Percentiles rank a stretch among this genome's conserved stretches.
phyloP scores from a whole-genome alignment of 2,113 vertebrate genomes.

The Antidorcas marsupialis region DNA sequence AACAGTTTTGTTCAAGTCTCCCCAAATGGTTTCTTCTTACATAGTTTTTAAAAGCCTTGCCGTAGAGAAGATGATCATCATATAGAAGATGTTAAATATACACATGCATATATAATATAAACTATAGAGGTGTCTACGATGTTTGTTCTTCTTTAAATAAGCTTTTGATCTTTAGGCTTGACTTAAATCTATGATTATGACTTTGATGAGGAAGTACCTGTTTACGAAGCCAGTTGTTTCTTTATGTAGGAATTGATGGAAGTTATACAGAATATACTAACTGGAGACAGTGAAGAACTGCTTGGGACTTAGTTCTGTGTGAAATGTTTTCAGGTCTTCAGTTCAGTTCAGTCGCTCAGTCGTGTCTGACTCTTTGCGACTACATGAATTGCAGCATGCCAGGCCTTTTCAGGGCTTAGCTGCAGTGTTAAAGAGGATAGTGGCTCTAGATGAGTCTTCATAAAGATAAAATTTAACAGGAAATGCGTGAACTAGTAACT shows the following conservation, averaged over 20 bases:
- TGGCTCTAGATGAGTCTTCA: neutral
- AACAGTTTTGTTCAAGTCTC: neutral
- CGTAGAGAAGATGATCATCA: neutral
- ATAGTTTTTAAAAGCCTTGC: neutral
- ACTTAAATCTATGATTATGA: neutral
- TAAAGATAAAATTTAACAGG: slow-evolving; percentile 27
- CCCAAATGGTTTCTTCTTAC: neutral
- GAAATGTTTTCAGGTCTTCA: neutral
- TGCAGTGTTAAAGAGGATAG: neutral
- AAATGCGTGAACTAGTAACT: neutral
- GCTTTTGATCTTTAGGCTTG: neutral
- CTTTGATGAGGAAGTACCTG: neutral
- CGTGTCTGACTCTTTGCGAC: too few species aligned
- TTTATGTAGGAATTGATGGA: neutral
- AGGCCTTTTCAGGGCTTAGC: neutral
- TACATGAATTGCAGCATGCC: too few species aligned
- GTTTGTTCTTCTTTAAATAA: neutral
- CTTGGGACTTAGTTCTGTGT: neutral
- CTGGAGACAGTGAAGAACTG: neutral
- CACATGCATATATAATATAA: neutral
- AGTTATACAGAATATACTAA: neutral
- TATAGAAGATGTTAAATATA: neutral
- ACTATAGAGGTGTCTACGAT: neutral
- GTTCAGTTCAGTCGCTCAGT: too few species aligned
- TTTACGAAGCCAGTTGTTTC: neutral